Conservation (phyloP, 2,113 vertebrate species). For the Eurystomus gularis region DNA sequence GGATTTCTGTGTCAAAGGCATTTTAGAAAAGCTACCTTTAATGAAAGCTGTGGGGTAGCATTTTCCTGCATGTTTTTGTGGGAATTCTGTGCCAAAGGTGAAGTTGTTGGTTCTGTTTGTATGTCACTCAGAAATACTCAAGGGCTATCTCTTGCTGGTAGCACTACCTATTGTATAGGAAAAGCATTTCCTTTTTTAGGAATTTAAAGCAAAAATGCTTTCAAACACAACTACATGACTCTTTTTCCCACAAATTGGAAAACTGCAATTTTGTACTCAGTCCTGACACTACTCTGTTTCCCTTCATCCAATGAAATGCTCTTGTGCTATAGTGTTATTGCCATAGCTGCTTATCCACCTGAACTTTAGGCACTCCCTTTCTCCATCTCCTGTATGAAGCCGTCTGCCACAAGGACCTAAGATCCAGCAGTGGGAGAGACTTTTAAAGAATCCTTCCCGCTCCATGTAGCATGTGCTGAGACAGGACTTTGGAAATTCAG, state of each 20-base stretch:
- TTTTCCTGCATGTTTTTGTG: not conserved
- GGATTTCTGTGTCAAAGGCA: not conserved
- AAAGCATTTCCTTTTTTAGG: not conserved
- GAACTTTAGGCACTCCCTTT: not conserved
- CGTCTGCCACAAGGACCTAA: not conserved
- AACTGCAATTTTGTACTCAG: not conserved
- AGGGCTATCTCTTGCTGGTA: not conserved
- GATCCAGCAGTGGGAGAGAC: not conserved
- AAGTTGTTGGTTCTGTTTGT: not conserved
- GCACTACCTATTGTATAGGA: not conserved
- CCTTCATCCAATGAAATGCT: not conserved
- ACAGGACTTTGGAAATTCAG: slow-evolving; percentile 35
- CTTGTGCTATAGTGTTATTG: not conserved
- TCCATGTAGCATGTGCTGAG: slow-evolving; percentile 1
- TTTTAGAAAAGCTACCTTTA: slow-evolving; percentile 31
- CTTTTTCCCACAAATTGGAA: not conserved
- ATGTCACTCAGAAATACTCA: not conserved
- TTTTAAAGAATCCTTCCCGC: slow-evolving; percentile 6
- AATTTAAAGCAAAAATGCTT: not conserved
- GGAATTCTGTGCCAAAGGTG: not conserved
- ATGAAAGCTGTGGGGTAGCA: not conserved
- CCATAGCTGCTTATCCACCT: not conserved
- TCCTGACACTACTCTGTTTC: not conserved
- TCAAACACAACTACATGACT: not conserved
- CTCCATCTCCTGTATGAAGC: not conserved